Evolutionary conservation across 2,113 vertebrate genomes (phyloP), one percentile per base, ranked within the genome.

Genomic region (Coryphaenoides rupestris): DNA sequence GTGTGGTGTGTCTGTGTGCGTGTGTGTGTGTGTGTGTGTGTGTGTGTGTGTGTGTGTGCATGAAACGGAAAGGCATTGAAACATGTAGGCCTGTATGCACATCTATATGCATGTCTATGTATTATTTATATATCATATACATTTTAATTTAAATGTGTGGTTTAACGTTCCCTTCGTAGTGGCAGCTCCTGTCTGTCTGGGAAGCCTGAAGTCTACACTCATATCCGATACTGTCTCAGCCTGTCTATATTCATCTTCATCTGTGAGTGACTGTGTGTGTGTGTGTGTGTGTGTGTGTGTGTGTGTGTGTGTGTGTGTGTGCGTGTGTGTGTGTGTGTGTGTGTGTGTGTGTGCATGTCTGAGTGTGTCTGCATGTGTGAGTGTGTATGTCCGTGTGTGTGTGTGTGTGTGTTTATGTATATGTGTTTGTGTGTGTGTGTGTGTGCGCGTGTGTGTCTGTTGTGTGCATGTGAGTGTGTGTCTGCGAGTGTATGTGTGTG

Each of bases 1-100:
- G n/a, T n/a, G n/a, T n/a, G n/a, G 13, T n/a, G n/a, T 64, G 19
- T 56, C 65, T 57, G 1, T 19, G 5, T 33, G 26, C 22, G 54
- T 22, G 54, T 50, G 23, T 24, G 10, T 17, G 23, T 50, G 22
- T 10, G 13, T n/a, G n/a, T 64, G 19, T 56, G 66, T 57, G 1
- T 19, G 5, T 33, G 26, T 55, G 54, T 22, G 54, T 50, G 23
- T 24, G 10, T 17, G 23, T 50, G 22, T 10, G 7, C 19, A n/a
- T n/a, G 47, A 40, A 1, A 50, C 33, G 28, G 49, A 26, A 22
- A n/a, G 21, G 73, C 50, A 65, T 69, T 66, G 24, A 45, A 58
- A 64, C 62, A 33, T 60, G 66, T 21, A 28, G 19, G 53, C 21
- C 3, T 55, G 21, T 55, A 21, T 14, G 21, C 21, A 10, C 23